Evolutionary conservation across 2,797 vertebrate genomes (phyloP).

Genomic region (Callimico goeldii): DNA sequence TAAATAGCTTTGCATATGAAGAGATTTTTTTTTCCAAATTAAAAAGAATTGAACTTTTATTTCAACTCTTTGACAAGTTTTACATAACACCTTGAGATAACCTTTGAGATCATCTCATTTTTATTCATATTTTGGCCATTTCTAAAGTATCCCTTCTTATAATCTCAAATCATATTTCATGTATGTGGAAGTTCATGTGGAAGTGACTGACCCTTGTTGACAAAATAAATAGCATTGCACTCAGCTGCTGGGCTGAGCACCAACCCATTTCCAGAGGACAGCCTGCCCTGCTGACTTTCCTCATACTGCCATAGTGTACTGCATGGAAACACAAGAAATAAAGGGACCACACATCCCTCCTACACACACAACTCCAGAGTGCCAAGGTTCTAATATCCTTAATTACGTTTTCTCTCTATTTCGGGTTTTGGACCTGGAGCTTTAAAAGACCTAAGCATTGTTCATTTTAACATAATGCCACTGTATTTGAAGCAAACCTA

Average conservation of each 20-base stretch:
- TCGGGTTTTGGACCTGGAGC: neutral
- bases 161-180: neutral
- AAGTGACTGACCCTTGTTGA: neutral
- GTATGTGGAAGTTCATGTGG: neutral
- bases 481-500: neutral
- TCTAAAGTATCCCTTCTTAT: neutral
- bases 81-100: neutral
- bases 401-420: neutral
- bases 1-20: constrained; percentile 54
- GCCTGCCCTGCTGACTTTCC: neutral
- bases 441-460: neutral
- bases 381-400: neutral
- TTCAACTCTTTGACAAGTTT: neutral
- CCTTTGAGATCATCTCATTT: constrained; percentile 13
- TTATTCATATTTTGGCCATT: neutral
- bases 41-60: constrained; percentile 51
- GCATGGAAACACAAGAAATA: neutral
- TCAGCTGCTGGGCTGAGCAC: neutral
- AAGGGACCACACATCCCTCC: neutral
- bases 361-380: neutral
- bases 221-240: neutral
- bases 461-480: neutral
- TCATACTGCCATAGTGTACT: neutral
- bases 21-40: constrained; percentile 61
- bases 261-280: neutral